phyloP scores from a whole-genome alignment of 1,140 invertebrate genomes.

The Drosophila arizonae region DNA sequence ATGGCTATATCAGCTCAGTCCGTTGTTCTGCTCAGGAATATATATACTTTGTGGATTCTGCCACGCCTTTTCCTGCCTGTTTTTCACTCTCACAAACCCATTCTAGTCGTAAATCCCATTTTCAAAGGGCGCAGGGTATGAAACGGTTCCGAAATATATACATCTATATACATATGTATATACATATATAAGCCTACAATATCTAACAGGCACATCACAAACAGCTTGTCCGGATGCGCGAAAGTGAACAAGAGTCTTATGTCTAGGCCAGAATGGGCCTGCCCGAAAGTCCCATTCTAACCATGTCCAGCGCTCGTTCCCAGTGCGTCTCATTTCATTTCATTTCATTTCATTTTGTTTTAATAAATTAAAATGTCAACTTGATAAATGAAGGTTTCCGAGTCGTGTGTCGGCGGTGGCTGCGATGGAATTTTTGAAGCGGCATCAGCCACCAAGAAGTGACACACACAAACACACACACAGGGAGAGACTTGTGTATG shows the following conservation, averaged over 20 bases:
- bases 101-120: too few relatives aligned
- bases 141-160: too few relatives aligned
- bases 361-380: conserved; percentile 81
- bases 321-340: conserved; percentile 61
- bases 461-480: conserved; percentile 26
- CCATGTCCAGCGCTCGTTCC: conserved; percentile 9
- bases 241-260: neutral
- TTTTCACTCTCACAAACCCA: too few relatives aligned
- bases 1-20: too few relatives aligned
- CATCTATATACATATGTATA: too few relatives aligned
- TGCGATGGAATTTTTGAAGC: conserved; percentile 62
- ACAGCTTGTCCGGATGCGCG: conserved; percentile 3
- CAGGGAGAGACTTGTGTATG: neutral
- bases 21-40: too few relatives aligned
- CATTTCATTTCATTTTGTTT: conserved; percentile 78
- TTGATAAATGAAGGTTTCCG: conserved; percentile 78
- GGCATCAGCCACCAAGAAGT: conserved; percentile 54
- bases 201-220: neutral
- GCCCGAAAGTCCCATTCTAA: neutral
- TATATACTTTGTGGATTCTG: too few relatives aligned
- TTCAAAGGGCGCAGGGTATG: too few relatives aligned
- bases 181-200: too few relatives aligned
- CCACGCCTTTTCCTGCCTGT: too few relatives aligned
- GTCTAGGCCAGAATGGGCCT: neutral
- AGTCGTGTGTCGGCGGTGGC: conserved; percentile 31